Percentiles rank a stretch among this genome's conserved stretches.
Evolutionary conservation across 2,797 vertebrate species (phyloP).

Genomic region (Artibeus lituratus): DNA sequence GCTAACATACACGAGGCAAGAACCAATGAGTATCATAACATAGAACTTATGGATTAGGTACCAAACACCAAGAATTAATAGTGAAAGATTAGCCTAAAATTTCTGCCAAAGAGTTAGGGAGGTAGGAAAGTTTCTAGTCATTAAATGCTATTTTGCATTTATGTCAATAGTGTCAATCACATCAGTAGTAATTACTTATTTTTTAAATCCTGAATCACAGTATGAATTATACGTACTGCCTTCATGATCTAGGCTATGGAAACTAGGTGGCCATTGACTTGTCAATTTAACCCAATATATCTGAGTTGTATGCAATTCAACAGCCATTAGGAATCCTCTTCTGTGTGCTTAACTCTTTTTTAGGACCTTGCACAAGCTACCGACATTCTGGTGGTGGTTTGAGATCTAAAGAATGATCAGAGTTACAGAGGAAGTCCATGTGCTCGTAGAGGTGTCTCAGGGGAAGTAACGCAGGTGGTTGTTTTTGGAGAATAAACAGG

Average conservation of each 20-base stretch:
- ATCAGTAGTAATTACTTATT: background rate
- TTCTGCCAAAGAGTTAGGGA: background rate
- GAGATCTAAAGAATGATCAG: background rate
- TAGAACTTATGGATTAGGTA: background rate
- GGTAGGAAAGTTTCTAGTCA: background rate
- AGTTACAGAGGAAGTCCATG: too few relatives aligned
- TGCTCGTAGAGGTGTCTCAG: background rate
- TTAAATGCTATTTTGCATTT: background rate
- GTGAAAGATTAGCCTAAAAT: background rate
- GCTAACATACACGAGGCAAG: background rate
- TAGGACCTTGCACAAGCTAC: background rate
- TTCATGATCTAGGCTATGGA: background rate
- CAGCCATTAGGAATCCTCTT: background rate
- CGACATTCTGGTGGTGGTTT: background rate
- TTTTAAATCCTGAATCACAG: background rate
- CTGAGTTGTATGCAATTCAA: background rate
- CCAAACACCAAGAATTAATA: background rate
- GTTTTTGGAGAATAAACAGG: background rate
- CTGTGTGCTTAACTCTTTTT: background rate
- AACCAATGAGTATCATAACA: background rate
- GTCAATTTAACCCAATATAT: background rate
- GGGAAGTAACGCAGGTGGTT: background rate
- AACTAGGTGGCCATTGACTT: background rate
- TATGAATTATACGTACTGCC: background rate
- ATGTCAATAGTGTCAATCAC: background rate